These are phyloP conservation scores for Mormoops blainvillei DNA, from an alignment of 2,113 vertebrate genomes.

Conservation along the genomic window DNA sequence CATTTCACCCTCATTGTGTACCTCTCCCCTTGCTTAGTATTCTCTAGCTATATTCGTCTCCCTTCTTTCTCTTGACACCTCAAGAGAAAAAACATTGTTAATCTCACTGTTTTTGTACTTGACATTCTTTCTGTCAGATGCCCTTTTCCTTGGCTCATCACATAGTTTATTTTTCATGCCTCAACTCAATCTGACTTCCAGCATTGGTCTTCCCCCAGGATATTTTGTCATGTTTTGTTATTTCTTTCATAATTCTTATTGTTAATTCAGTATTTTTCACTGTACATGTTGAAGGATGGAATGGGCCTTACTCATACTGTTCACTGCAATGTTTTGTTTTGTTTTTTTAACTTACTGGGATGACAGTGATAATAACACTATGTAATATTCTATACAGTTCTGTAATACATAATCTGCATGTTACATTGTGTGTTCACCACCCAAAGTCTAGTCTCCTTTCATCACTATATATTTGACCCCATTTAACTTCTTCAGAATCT, in stretches of 20 bases:
- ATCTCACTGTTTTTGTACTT: neutral
- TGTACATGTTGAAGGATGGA: neutral
- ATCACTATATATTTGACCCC: neutral
- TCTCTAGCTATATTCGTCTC: neutral
- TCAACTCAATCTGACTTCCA: neutral
- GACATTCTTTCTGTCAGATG: neutral
- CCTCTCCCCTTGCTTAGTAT: neutral
- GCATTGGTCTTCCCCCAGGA: neutral
- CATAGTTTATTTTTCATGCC: neutral
- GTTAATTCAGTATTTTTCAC: neutral
- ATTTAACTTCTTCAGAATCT: neutral
- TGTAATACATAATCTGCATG: neutral
- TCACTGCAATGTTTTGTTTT: neutral
- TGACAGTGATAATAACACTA: neutral
- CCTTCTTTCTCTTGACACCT: neutral
- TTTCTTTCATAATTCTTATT: slow-evolving; percentile 7
- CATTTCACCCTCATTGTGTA: neutral
- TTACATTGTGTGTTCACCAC: neutral
- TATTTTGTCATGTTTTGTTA: neutral
- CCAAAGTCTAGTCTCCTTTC: neutral
- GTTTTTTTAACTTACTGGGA: neutral
- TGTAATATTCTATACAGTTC: neutral
- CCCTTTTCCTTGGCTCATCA: neutral
- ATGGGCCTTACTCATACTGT: neutral
- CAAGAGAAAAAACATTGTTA: neutral